These are phyloP conservation scores for Nothobranchius kuhntae DNA, from an alignment of 2,113 vertebrate species.

Conservation along the genomic window DNA sequence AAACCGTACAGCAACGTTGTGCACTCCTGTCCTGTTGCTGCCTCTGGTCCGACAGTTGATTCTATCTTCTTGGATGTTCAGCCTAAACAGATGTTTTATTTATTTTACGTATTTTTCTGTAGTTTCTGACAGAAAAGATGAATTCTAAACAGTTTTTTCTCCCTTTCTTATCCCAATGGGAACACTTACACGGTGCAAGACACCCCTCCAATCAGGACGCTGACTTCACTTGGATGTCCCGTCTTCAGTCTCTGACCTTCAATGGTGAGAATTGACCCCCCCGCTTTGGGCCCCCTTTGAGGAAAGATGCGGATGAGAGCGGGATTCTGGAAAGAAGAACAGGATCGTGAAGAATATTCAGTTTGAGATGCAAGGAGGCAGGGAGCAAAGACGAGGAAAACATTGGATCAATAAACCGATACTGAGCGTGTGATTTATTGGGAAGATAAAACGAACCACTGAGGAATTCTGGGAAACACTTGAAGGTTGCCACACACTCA, in stretches of 20 bases:
- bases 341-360: neutral
- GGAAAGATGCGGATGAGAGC: constrained; percentile 86
- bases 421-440: constrained; percentile 39
- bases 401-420: constrained; percentile 37
- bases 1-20: constrained; percentile 83
- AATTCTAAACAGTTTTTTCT: neutral
- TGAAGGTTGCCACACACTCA: constrained; percentile 14
- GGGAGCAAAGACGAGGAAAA: neutral
- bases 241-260: constrained; percentile 86
- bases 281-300: constrained; percentile 87
- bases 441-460: constrained; percentile 38
- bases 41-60: constrained; percentile 84
- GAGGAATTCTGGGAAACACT: constrained; percentile 49
- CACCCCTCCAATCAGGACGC: constrained; percentile 87
- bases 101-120: neutral
- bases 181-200: constrained; percentile 88
- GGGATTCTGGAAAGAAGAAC: constrained; percentile 80
- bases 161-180: neutral
- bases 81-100: constrained; percentile 64
- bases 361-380: constrained; percentile 3
- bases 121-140: neutral
- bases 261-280: constrained; percentile 88
- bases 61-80: constrained; percentile 80
- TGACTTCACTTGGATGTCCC: constrained; percentile 85
- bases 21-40: constrained; percentile 79